A percentile compares a stretch with the other conserved stretches of the same genome.
These are phyloP conservation scores for Enteromius argenteus DNA, from an alignment of 2,797 vertebrate species.

Conservation along the genomic window DNA sequence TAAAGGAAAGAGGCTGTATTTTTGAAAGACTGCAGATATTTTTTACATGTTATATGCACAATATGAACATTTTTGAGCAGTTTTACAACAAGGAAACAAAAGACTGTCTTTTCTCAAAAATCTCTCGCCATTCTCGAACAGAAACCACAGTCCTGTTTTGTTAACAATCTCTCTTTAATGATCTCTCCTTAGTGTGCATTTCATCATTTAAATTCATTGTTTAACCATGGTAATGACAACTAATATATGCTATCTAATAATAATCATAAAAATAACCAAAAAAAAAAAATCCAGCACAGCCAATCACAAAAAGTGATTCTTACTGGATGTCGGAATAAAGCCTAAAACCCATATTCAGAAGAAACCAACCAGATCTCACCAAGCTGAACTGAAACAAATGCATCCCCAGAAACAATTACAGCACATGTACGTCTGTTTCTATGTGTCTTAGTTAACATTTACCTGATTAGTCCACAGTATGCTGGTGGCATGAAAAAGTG, in stretches of 20 bases:
- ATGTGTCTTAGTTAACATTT: neutral
- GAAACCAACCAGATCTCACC: neutral
- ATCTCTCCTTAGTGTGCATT: slow-evolving; percentile 41
- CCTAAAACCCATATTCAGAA: neutral
- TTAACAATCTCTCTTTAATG: slow-evolving; percentile 53
- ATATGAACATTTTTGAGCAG: slow-evolving; percentile 67
- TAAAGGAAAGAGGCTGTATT: slow-evolving; percentile 81
- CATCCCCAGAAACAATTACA: neutral
- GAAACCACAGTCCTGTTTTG: slow-evolving; percentile 54
- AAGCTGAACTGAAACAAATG: neutral
- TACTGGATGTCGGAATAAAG: neutral
- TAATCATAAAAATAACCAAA: neutral
- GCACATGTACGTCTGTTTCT: neutral
- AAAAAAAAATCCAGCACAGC: neutral
- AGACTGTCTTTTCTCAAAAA: slow-evolving; percentile 48
- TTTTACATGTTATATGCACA: slow-evolving; percentile 78
- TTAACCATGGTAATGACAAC: neutral
- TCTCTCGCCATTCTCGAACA: slow-evolving; percentile 36
- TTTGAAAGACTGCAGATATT: slow-evolving; percentile 80
- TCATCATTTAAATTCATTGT: slow-evolving; percentile 24
- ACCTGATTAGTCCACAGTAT: slow-evolving; percentile 1
- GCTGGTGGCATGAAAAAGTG: slow-evolving; percentile 48
- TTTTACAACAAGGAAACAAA: slow-evolving; percentile 64
- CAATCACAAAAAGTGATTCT: neutral
- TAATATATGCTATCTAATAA: slow-evolving; percentile 15